phyloP scores from a whole-genome alignment of 2,888 invertebrate genomes.

The Axea sp. region DNA sequence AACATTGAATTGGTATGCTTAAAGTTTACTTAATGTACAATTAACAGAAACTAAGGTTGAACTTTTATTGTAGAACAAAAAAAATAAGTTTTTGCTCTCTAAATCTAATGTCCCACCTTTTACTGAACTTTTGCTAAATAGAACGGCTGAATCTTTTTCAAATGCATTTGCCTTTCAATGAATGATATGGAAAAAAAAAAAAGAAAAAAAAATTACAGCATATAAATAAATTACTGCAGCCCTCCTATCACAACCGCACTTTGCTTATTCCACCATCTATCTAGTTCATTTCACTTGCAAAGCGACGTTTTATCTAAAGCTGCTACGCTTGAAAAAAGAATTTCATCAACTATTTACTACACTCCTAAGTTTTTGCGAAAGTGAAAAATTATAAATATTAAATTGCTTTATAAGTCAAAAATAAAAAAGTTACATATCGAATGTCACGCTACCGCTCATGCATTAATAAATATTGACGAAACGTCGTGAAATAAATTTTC shows the following conservation, averaged over 20 bases:
- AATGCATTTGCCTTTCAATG: conserved; percentile 39
- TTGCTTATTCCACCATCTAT: conserved; percentile 55
- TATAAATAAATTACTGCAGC: conserved; percentile 55
- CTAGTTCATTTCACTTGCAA: conserved; percentile 62
- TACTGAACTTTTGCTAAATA: conserved; percentile 36
- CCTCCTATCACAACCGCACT: conserved; percentile 41
- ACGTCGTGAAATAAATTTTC: too few species aligned
- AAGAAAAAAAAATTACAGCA: conserved; percentile 35
- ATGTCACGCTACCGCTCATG: neutral
- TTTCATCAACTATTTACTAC: conserved; percentile 56
- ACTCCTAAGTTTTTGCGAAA: conserved; percentile 26
- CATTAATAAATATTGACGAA: neutral
- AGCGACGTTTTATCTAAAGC: conserved; percentile 59
- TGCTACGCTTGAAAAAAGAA: conserved; percentile 49
- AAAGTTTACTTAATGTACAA: too few species aligned
- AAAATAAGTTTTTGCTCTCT: conserved; percentile 7
- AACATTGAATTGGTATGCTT: too few species aligned
- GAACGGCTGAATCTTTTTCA: conserved; percentile 28
- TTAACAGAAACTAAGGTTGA: too few species aligned
- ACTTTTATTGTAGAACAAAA: neutral
- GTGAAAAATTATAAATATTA: conserved; percentile 36
- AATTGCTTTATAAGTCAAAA: conserved; percentile 11
- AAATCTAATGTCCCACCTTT: conserved; percentile 9
- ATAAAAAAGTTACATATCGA: conserved; percentile 3
- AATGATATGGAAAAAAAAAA: conserved; percentile 33